Base-by-base conservation (phyloP, 2,113 vertebrate species). In the Tychaedon coryphoeus region DNA sequence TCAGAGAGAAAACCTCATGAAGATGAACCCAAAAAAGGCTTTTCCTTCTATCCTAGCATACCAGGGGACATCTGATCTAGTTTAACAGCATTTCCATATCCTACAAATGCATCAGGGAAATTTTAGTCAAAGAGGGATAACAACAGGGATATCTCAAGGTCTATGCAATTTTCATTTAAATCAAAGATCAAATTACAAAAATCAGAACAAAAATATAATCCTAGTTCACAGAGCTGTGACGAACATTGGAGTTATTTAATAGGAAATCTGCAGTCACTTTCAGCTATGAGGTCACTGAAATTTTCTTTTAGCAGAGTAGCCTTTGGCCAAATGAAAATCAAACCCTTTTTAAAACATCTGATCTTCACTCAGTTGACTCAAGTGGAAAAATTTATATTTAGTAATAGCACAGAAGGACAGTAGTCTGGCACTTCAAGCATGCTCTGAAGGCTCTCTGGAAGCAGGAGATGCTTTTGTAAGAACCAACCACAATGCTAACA, bases 331-430 rank as follows among this genome's bases (percentile, higher is more conserved):
- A 92, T 6, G 65, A 92, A 97, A 96, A 96, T 29, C 54, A 66
- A 93, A 70, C 47, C 16, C 57, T 28, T 73, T 53, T 34, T 66
- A 77, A 93, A 78, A 76, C 77, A 92, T 72, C 84, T 88, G 80
- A 90, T 92, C 43, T 88, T 57, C 42, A 66, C 28, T 93, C 75
- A 70, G 34, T 82, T 85, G 73, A 75, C 53, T 81, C 60, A 73
- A 42, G 69, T 65, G 64, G 71, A 93, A 90, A 85, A 92, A 40
- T 5, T 81, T 93, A 86, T 85, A 66, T 82, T 93, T 84, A 78
- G 50, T 48, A 83, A n/a, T 80, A 60, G 77, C 87, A 96, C 90
- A 94, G 64, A 60, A 88, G 13, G 87, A 80, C 73, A 90, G 40
- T 10, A 69, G 94, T 53, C 28, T 34, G 53, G 50, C 84, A 67